Evolutionary conservation across 2,797 vertebrate genomes (phyloP).

Genomic region (Erithacus rubecula): DNA sequence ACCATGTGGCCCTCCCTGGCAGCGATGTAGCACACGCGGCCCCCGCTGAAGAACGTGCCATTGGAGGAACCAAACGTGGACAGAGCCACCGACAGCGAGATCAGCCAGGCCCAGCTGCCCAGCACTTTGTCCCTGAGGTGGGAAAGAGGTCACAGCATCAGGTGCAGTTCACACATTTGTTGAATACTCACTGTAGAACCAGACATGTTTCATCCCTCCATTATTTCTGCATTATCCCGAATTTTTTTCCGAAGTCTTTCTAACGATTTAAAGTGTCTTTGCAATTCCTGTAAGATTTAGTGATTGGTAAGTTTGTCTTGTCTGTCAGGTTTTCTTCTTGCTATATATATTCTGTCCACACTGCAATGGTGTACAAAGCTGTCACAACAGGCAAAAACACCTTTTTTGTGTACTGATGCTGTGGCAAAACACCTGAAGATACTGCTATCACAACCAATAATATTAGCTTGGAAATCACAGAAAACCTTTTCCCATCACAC

Average conservation of each 20-base stretch:
- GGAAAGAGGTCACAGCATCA: not conserved
- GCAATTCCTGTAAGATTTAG: not conserved
- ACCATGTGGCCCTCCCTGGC: conserved; percentile 91
- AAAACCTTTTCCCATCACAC: not conserved
- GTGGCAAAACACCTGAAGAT: not conserved
- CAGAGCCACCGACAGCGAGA: conserved; percentile 84
- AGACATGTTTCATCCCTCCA: not conserved
- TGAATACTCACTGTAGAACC: not conserved
- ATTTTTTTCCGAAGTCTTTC: not conserved
- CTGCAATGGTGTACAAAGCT: not conserved
- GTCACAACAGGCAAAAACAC: not conserved
- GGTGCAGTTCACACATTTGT: rapidly evolving
- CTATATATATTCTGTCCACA: no score
- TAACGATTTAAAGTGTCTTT: not conserved
- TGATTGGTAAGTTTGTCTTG: not conserved
- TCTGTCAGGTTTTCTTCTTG: not conserved
- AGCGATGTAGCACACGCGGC: conserved; percentile 85
- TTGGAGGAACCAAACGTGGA: conserved; percentile 87
- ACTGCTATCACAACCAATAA: not conserved
- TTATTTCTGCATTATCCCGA: not conserved
- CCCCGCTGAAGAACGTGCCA: conserved; percentile 85
- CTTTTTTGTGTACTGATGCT: not conserved
- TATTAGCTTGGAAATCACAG: not conserved
- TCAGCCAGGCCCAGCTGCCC: conserved; percentile 88
- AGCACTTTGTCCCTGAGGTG: conserved; percentile 84